These are phyloP conservation scores for Whitmania pigra DNA, from an alignment of 1,140 invertebrate species.

Conservation along the genomic window DNA sequence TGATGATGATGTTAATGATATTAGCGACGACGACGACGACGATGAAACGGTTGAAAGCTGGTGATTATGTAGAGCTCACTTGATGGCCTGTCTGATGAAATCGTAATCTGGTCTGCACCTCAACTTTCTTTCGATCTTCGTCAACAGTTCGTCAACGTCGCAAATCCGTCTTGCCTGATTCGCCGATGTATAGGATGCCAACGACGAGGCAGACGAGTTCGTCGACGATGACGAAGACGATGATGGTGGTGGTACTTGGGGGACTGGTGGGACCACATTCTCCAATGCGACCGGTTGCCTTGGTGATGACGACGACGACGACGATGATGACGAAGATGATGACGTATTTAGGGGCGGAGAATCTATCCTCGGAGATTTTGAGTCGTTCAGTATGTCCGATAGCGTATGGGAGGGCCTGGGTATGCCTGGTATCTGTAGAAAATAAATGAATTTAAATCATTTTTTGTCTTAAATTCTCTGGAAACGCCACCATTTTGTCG, in stretches of 20 bases:
- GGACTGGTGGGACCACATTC: too few relatives aligned
- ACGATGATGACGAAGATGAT: too few relatives aligned
- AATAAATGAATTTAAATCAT: background rate
- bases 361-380: background rate
- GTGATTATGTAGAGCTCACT: background rate
- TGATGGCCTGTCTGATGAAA: slow-evolving; percentile 6
- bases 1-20: too few relatives aligned
- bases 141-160: slow-evolving; percentile 1
- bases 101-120: slow-evolving; percentile 8
- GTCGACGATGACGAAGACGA: background rate
- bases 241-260: too few relatives aligned
- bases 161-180: background rate
- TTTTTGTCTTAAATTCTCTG: background rate
- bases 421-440: background rate
- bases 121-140: slow-evolving; percentile 1
- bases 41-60: too few relatives aligned
- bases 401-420: background rate
- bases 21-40: too few relatives aligned
- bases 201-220: background rate
- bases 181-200: background rate
- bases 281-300: too few relatives aligned
- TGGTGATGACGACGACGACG: too few relatives aligned
- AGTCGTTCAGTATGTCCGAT: background rate
- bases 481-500: too few relatives aligned
- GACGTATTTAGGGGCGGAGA: too few relatives aligned